These are phyloP conservation scores for Sicus ferrugineus DNA, from an alignment of 2,888 invertebrate genomes.

Conservation along the genomic window DNA sequence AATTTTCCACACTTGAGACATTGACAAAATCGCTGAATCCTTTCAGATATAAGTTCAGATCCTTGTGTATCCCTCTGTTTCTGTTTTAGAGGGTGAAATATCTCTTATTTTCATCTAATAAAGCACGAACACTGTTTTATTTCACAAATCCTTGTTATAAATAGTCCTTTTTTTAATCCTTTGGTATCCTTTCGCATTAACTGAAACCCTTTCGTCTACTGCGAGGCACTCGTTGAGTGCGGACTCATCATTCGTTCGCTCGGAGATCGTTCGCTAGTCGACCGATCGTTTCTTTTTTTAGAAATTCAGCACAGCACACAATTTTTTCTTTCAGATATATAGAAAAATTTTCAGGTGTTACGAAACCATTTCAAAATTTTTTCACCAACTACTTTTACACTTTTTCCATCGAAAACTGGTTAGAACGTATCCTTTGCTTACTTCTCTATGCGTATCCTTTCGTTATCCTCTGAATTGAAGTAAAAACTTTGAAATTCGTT, in stretches of 20 bases:
- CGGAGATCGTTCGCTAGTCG: neutral
- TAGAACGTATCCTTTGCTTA: constrained; percentile 12
- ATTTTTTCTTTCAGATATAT: constrained; percentile 28
- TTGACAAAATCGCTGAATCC: neutral
- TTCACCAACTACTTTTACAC: neutral
- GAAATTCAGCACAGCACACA: constrained; percentile 61
- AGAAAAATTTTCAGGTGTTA: constrained; percentile 29
- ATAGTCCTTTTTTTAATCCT: neutral
- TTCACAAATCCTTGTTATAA: neutral
- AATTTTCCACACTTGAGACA: neutral
- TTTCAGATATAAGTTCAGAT: neutral
- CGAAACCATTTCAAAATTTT: constrained; percentile 28
- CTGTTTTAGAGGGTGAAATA: neutral
- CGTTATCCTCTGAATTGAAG: constrained; percentile 30
- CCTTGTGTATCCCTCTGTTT: neutral
- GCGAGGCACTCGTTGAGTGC: constrained; percentile 31
- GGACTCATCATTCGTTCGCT: constrained; percentile 7
- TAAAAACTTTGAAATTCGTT: constrained; percentile 26
- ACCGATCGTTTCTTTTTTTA: constrained; percentile 53
- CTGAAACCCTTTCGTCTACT: neutral
- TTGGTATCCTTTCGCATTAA: neutral
- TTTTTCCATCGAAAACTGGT: constrained; percentile 23
- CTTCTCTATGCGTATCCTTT: constrained; percentile 28
- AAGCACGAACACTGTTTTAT: neutral
- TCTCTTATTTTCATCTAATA: neutral